A percentile compares a stretch with the other conserved stretches of the same genome.
phyloP scores from a whole-genome alignment of 2,113 vertebrate species.

The Pan paniscus region DNA sequence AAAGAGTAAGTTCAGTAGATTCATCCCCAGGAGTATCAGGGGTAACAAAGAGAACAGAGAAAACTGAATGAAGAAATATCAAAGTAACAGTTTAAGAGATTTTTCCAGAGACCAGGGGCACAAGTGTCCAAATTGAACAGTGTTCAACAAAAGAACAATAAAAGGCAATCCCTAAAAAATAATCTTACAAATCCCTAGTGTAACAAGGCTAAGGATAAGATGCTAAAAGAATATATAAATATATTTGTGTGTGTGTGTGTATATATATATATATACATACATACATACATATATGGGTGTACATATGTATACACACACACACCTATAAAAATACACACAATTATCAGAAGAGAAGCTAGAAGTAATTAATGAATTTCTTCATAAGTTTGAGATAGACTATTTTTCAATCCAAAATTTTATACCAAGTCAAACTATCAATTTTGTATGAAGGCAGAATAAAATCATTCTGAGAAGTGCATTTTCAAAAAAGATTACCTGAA shows the following conservation, averaged over 20 bases:
- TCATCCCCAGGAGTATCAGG: background rate
- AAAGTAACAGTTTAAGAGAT: conserved; percentile 7
- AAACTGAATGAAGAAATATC: background rate
- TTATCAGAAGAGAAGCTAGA: conserved; percentile 8
- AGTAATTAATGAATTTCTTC: background rate
- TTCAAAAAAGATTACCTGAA: background rate
- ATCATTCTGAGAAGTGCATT: conserved; percentile 4
- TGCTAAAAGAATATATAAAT: background rate
- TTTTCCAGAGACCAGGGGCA: background rate
- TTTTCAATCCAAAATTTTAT: conserved; percentile 25
- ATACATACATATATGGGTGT: background rate
- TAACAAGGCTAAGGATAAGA: background rate
- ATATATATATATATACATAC: background rate
- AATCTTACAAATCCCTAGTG: background rate
- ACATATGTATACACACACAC: background rate
- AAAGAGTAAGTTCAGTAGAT: background rate
- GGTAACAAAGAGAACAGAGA: background rate
- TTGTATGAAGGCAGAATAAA: conserved; percentile 35
- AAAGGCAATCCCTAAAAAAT: background rate
- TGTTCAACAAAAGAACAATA: background rate
- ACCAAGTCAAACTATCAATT: background rate
- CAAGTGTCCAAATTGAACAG: background rate
- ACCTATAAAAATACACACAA: background rate
- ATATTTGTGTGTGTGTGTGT: background rate
- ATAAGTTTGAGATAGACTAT: background rate